phyloP scores from a whole-genome alignment of 2,113 vertebrate genomes.

The Chrysochloris asiatica region DNA sequence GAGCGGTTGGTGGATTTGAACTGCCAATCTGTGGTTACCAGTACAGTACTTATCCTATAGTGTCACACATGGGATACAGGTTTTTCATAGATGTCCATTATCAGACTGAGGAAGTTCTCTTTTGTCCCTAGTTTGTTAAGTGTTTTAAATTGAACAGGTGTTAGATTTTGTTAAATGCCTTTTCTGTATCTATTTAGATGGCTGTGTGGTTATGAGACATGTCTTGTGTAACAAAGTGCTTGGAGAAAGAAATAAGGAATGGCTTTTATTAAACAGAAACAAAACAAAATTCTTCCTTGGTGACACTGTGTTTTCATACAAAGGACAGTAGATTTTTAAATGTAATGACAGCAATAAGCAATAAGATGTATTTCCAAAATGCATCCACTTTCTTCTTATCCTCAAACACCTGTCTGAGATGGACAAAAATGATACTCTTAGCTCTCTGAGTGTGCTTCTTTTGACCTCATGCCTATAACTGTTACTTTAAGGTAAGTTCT shows the following conservation, averaged over 20 bases:
- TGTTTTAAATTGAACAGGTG: neutral
- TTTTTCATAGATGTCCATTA: neutral
- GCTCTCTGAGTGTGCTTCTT: neutral
- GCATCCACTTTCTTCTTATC: neutral
- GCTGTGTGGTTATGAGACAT: neutral
- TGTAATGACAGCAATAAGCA: neutral
- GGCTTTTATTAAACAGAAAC: neutral
- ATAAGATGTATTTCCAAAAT: neutral
- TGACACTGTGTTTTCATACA: neutral
- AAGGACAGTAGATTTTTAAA: neutral
- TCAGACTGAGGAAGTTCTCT: too few species aligned
- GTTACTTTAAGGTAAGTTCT: neutral
- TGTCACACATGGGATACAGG: too few species aligned
- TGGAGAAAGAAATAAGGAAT: neutral
- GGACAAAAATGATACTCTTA: neutral
- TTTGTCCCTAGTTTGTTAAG: too few species aligned
- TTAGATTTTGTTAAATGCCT: conserved; percentile 2
- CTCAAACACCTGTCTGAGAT: neutral
- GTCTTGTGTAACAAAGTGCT: neutral
- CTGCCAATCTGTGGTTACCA: too few species aligned
- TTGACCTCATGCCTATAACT: neutral
- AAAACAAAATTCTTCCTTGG: neutral
- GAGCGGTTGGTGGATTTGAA: too few species aligned
- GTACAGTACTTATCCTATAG: too few species aligned
- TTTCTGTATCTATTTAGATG: neutral